phyloP scores from a whole-genome alignment of 2,797 vertebrate genomes.

The Sebastes vulpes region DNA sequence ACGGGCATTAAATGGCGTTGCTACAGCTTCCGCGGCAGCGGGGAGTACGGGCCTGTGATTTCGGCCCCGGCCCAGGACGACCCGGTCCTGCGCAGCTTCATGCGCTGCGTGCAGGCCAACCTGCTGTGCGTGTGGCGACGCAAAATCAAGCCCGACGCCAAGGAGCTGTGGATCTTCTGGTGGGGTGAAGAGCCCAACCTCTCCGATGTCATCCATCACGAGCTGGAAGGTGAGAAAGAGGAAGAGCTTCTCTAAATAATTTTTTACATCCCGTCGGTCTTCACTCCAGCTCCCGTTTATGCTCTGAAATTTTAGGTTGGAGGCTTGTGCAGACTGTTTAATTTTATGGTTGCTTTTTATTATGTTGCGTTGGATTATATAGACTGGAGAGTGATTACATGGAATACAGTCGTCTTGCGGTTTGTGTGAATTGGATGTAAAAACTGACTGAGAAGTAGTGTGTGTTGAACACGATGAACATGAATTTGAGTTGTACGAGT shows the following conservation, averaged over 20 bases:
- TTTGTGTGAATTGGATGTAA: slow-evolving; percentile 38
- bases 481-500: neutral
- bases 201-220: slow-evolving; percentile 94
- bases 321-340: slow-evolving; percentile 27
- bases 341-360: slow-evolving; percentile 46
- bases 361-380: slow-evolving; percentile 29
- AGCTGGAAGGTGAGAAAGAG: slow-evolving; percentile 92
- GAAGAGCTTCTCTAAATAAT: slow-evolving; percentile 30
- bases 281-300: slow-evolving; percentile 23
- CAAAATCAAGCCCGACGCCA: slow-evolving; percentile 92
- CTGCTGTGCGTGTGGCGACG: slow-evolving; percentile 98
- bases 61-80: slow-evolving; percentile 98
- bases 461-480: slow-evolving; percentile 9
- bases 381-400: slow-evolving; percentile 19
- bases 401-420: neutral
- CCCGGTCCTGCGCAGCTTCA: slow-evolving; percentile 97
- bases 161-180: slow-evolving; percentile 99
- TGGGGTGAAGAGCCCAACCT: slow-evolving; percentile 98
- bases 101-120: slow-evolving; percentile 96
- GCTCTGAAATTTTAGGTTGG: slow-evolving; percentile 46
- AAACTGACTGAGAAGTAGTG: slow-evolving; percentile 1
- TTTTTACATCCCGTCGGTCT: slow-evolving; percentile 39
- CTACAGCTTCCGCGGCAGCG: slow-evolving; percentile 94
- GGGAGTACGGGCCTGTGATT: slow-evolving; percentile 97
- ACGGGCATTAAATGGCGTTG: slow-evolving; percentile 99